A percentile compares a stretch with the other conserved stretches of the same genome.
Evolutionary conservation across 2,113 vertebrate genomes (phyloP).

Genomic region (Ammodytes marinus): DNA sequence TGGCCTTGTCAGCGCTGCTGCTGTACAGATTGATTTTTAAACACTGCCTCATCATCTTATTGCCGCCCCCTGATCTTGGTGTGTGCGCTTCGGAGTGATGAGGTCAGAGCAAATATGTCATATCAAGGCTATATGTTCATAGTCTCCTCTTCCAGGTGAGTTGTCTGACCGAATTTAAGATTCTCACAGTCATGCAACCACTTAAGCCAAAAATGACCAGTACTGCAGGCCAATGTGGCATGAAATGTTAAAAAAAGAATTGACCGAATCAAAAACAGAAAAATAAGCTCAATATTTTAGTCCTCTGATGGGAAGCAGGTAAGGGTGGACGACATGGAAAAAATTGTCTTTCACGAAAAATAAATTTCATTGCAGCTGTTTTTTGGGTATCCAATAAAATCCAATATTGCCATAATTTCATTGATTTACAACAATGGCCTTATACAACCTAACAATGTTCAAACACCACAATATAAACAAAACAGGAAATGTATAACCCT

Average conservation of each 20-base stretch:
- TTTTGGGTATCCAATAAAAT: neutral
- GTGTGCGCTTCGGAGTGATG: neutral
- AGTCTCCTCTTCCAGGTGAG: neutral
- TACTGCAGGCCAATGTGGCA: conserved; percentile 12
- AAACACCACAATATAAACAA: neutral
- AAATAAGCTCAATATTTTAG: too few species aligned
- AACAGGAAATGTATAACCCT: neutral
- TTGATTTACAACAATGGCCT: conserved; percentile 7
- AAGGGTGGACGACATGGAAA: conserved; percentile 7
- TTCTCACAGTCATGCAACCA: neutral
- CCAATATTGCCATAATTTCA: neutral
- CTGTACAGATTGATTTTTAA: neutral
- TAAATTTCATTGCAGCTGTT: neutral
- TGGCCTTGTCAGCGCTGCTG: neutral
- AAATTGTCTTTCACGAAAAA: neutral
- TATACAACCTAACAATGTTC: neutral
- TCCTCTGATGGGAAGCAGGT: neutral
- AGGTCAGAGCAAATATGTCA: neutral
- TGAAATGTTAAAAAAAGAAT: conserved; percentile 3
- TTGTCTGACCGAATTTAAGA: conserved; percentile 32
- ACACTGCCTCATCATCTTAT: neutral
- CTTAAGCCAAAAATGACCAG: neutral
- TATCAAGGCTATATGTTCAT: neutral
- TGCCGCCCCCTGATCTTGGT: neutral
- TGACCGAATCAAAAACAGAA: neutral